These are phyloP conservation scores for Synergus umbraculus DNA, from an alignment of 2,888 invertebrate genomes.

Conservation along the genomic window DNA sequence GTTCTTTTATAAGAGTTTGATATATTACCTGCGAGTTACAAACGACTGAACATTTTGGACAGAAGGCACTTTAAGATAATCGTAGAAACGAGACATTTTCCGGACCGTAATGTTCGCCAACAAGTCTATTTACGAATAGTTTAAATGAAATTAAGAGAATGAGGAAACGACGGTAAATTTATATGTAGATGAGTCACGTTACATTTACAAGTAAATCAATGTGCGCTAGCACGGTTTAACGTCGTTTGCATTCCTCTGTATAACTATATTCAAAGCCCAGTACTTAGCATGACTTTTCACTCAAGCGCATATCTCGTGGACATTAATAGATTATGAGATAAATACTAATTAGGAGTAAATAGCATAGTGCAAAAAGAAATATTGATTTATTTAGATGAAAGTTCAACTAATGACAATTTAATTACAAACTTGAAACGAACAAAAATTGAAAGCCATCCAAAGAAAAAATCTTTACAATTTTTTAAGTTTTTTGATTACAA, in stretches of 20 bases:
- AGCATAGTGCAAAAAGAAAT: background rate
- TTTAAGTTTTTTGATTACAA: background rate
- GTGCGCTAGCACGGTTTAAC: slow-evolving; percentile 4
- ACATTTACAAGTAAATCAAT: slow-evolving; percentile 5
- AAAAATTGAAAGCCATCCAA: background rate
- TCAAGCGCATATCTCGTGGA: background rate
- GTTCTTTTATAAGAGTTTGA: background rate
- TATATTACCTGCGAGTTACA: slow-evolving; percentile 36
- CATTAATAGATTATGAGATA: slow-evolving; percentile 29
- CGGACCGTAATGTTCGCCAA: background rate
- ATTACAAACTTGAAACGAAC: background rate
- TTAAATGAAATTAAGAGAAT: slow-evolving; percentile 30
- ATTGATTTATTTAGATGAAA: slow-evolving; percentile 12
- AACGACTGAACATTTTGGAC: slow-evolving; percentile 26
- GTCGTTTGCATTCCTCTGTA: background rate
- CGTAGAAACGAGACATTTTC: slow-evolving; percentile 34
- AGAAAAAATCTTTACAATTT: background rate
- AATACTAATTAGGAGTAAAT: background rate
- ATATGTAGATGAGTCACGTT: background rate
- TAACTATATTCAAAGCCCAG: slow-evolving; percentile 14
- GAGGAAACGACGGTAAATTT: background rate
- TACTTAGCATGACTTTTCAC: slow-evolving; percentile 21
- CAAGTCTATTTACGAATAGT: slow-evolving; percentile 18
- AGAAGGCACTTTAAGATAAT: slow-evolving; percentile 23
- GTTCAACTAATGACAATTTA: background rate